Conservation (phyloP, 1,140 invertebrate species). For the Aphaenogaster rudis region DNA sequence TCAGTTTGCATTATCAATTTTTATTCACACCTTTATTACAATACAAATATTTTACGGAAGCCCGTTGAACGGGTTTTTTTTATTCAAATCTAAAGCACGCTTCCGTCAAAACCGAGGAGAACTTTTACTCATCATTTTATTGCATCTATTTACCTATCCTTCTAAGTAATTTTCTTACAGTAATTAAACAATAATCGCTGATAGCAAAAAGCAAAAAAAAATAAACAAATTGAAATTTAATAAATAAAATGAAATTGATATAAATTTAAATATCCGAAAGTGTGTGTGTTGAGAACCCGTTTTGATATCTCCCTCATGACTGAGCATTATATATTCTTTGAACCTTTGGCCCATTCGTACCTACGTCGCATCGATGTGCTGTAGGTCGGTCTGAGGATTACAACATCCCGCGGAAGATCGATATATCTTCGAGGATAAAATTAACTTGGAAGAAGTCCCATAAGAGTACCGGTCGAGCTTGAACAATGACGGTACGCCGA, state of each 20-base stretch:
- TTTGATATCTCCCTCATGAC: constrained; percentile 42
- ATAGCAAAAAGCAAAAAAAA: not conserved
- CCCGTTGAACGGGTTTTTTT: not conserved
- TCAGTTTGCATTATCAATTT: not conserved
- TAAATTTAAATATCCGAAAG: not conserved
- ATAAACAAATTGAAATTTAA: not conserved
- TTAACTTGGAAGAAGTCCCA: constrained; percentile 61
- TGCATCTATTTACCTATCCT: not conserved
- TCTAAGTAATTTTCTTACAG: not conserved
- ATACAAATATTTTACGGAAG: constrained; percentile 1
- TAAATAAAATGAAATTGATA: not conserved
- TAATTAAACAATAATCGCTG: not conserved
- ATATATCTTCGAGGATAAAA: constrained; percentile 62
- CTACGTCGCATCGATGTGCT: constrained; percentile 24
- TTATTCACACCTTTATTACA: not conserved
- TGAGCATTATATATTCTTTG: constrained; percentile 38
- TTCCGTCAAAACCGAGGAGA: not conserved
- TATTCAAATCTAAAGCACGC: too few relatives aligned
- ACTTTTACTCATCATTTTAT: not conserved
- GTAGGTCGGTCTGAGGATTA: constrained; percentile 62
- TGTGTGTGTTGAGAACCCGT: constrained; percentile 10
- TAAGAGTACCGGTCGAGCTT: constrained; percentile 45
- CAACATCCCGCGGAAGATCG: constrained; percentile 48
- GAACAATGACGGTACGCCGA: constrained; percentile 18
- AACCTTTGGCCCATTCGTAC: constrained; percentile 20